Percentiles rank a stretch among this genome's conserved stretches.
phyloP scores from a whole-genome alignment of 1,140 invertebrate genomes.

The Neodiprion virginianus region DNA sequence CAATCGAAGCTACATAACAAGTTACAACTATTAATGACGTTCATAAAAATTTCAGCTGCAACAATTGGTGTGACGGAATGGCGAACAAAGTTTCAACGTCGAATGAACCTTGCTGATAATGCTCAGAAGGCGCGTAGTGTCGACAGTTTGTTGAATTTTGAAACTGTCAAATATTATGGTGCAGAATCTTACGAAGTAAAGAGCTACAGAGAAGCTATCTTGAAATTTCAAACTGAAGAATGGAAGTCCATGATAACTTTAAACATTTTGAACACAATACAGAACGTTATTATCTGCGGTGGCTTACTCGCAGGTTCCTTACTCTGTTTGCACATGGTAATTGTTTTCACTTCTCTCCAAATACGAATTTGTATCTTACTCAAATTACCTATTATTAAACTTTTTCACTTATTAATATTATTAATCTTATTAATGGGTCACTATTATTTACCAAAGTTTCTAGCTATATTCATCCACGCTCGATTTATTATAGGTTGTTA shows the following conservation, averaged over 20 bases:
- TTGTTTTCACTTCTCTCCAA: background rate
- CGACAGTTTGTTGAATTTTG: slow-evolving; percentile 96
- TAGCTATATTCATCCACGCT: slow-evolving; percentile 8
- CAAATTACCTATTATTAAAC: background rate
- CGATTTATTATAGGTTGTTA: slow-evolving; percentile 57
- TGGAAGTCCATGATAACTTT: slow-evolving; percentile 85
- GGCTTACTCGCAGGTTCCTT: slow-evolving; percentile 88
- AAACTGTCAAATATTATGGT: slow-evolving; percentile 97
- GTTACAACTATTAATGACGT: background rate
- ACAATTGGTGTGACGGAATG: slow-evolving; percentile 94
- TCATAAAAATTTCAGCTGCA: slow-evolving; percentile 65
- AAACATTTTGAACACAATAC: slow-evolving; percentile 87
- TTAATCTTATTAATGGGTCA: slow-evolving; percentile 9
- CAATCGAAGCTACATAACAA: too few relatives aligned
- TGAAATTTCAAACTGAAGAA: slow-evolving; percentile 87
- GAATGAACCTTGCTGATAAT: slow-evolving; percentile 95
- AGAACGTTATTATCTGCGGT: slow-evolving; percentile 88
- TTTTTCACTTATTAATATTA: background rate
- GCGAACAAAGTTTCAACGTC: slow-evolving; percentile 91
- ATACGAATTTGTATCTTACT: background rate
- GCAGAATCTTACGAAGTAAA: slow-evolving; percentile 91
- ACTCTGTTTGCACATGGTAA: slow-evolving; percentile 83
- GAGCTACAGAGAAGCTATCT: slow-evolving; percentile 81
- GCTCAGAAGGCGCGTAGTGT: slow-evolving; percentile 88
- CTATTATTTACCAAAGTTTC: background rate